phyloP scores from a whole-genome alignment of 2,888 invertebrate species.

The Lottia gigantea region DNA sequence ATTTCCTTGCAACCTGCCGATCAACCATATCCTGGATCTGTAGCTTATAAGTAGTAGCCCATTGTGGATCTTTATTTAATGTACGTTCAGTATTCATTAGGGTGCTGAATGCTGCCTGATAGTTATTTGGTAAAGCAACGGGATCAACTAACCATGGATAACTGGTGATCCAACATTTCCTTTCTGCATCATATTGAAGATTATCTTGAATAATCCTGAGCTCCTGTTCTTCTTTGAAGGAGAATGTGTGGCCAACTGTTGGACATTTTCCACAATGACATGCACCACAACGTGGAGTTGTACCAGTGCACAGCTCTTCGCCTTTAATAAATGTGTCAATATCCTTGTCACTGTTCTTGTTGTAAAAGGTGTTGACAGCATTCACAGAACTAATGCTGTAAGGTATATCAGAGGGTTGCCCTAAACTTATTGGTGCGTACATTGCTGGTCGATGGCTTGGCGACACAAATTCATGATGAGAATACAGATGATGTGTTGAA shows the following conservation, averaged over 20 bases:
- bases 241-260: constrained; percentile 22
- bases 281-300: constrained; percentile 13
- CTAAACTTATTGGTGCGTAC: too few relatives aligned
- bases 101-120: constrained; percentile 9
- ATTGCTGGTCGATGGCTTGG: too few relatives aligned
- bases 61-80: too few relatives aligned
- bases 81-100: constrained; percentile 14
- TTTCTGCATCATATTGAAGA: constrained; percentile 11
- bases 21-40: too few relatives aligned
- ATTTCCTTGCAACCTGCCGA: constrained; percentile 10
- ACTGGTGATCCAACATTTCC: constrained; percentile 15
- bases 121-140: constrained; percentile 15
- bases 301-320: constrained; percentile 17
- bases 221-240: constrained; percentile 24
- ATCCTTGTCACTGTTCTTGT: too few relatives aligned
- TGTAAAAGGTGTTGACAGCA: too few relatives aligned
- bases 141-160: constrained; percentile 20
- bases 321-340: constrained; percentile 8
- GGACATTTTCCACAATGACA: constrained; percentile 19
- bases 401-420: too few relatives aligned
- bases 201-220: constrained; percentile 15
- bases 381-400: too few relatives aligned
- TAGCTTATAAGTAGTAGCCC: neutral
- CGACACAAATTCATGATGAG: too few relatives aligned
- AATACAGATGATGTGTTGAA: too few relatives aligned